Base-by-base conservation (phyloP, 2,888 invertebrate genomes). In the Chorisops tibialis region DNA sequence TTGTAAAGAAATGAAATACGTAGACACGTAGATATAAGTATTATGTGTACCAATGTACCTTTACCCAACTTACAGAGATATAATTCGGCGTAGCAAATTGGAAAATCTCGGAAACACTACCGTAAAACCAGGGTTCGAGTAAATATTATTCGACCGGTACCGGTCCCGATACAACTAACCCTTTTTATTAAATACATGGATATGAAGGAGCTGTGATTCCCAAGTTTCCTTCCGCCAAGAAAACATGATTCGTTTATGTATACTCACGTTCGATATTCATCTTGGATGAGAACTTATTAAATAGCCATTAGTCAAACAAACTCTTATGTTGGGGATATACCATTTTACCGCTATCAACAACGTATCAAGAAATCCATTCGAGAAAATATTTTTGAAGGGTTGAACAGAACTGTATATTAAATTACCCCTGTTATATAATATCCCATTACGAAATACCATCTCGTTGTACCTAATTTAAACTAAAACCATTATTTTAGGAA, bases 231-330 rank as follows among this genome's bases (percentile, higher is more conserved):
- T 54, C 54, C 54, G 54, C 39, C 18, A 41, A 12, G 45, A 56
- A 56, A 56, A 45, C 56, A 56, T 56, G 59, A 59, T 60, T 50
- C 60, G 60, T 50, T 60, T 60, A 60, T 60, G 60, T 60, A 60
- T 60, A 50, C 60, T 60, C 60, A 60, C 60, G 60, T 60, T 60
- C 60, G 43, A 58, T 58, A 58, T 65, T 65, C 61, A 52, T 63
- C 62, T 62, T 61, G 61, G 50, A 59, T 63, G 63, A 65, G 61
- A 63, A 65, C 63, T 65, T 65, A 65, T 65, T 65, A 65, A 65
- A 65, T 65, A 65, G 65, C 65, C 65, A 65, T 65, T 65, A 65
- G 65, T 65, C 62, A 62, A 62, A 65, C 62, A 63, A 59, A 56
- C 56, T 56, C 56, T 43, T 45, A 43, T 43, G 45, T 9, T 30